These are phyloP conservation scores for Percopsis omiscomaycus DNA, from an alignment of 2,797 vertebrate species.

Conservation along the genomic window DNA sequence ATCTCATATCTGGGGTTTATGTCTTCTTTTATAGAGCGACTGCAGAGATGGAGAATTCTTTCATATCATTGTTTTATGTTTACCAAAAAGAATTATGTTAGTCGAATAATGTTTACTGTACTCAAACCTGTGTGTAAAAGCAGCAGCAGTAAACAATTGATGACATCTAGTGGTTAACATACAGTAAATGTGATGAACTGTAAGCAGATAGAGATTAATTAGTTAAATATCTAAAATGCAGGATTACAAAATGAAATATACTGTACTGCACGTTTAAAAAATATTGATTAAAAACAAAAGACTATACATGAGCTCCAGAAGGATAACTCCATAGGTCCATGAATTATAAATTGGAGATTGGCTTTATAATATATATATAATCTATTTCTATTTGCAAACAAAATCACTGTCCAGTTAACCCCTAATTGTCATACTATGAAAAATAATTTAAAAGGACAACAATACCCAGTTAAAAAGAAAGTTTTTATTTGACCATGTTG, in stretches of 20 bases:
- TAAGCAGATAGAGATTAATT: too few relatives aligned
- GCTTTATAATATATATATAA: too few relatives aligned
- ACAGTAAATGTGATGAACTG: constrained; percentile 3
- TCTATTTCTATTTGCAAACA: too few relatives aligned
- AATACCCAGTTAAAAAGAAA: constrained; percentile 62
- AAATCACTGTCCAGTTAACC: too few relatives aligned
- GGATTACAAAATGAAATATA: too few relatives aligned
- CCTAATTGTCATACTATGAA: background rate
- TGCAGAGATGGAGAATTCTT: constrained; percentile 6
- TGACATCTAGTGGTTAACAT: constrained; percentile 63
- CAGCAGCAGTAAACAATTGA: constrained; percentile 34
- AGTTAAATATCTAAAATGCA: too few relatives aligned
- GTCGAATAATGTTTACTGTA: constrained; percentile 8
- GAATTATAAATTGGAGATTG: too few relatives aligned
- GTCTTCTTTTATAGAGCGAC: constrained; percentile 6
- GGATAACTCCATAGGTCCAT: too few relatives aligned
- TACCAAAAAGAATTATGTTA: background rate
- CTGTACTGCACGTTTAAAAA: too few relatives aligned
- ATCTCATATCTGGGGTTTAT: constrained; percentile 18
- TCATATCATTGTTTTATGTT: background rate
- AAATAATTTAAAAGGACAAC: constrained; percentile 8
- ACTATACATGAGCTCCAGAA: too few relatives aligned
- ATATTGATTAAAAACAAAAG: too few relatives aligned
- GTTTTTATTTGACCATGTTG: constrained; percentile 69
- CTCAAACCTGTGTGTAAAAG: constrained; percentile 6